phyloP scores from a whole-genome alignment of 2,113 vertebrate genomes.

The Leucopsar rothschildi region DNA sequence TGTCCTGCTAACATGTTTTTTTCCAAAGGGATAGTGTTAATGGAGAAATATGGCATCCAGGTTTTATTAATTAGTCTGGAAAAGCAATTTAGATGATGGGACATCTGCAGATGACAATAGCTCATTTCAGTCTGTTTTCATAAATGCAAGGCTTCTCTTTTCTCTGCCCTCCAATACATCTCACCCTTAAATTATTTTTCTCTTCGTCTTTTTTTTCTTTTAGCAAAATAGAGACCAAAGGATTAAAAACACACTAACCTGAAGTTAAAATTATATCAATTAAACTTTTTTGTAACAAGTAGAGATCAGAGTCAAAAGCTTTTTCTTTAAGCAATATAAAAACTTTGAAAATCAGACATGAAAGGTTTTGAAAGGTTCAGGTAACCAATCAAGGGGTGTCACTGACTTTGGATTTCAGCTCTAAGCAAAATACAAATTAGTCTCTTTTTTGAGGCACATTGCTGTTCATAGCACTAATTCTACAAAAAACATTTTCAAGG shows the following conservation, averaged over 20 bases:
- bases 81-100: neutral
- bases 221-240: neutral
- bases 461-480: neutral
- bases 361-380: neutral
- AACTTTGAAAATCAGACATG: neutral
- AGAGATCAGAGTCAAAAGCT: neutral
- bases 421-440: neutral
- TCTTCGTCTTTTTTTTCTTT: neutral
- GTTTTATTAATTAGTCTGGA: neutral
- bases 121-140: neutral
- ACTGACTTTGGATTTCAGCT: neutral
- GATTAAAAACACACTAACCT: neutral
- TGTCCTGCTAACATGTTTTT: neutral
- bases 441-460: neutral
- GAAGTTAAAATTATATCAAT: neutral
- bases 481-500: neutral
- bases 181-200: neutral
- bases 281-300: neutral
- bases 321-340: neutral
- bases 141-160: neutral
- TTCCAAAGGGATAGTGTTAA: neutral
- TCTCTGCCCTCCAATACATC: neutral
- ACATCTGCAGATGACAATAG: neutral
- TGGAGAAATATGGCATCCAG: neutral
- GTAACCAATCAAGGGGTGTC: neutral